Evolutionary conservation across 30 jellyfish, hydroid and myxozoan genomes (phyloP).

Genomic region (Cassiopea andromeda): DNA sequence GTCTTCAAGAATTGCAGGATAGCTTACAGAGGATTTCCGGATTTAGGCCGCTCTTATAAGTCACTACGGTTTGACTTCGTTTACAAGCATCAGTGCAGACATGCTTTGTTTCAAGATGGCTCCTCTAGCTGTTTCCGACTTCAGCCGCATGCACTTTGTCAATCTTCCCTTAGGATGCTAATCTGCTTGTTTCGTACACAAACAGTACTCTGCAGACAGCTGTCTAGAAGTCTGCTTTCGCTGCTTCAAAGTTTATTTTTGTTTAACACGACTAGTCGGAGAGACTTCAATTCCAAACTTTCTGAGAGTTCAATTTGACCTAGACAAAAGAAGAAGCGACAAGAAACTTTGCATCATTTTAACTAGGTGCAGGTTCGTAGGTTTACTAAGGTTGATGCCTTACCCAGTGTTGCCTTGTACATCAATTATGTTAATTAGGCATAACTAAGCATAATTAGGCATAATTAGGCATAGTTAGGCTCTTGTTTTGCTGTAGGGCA

Average conservation of each 20-base stretch:
- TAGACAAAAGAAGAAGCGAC: background rate
- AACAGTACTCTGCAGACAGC: background rate
- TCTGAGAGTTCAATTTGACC: background rate
- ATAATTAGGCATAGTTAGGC: too few species aligned
- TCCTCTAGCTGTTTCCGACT: slow-evolving; percentile 27
- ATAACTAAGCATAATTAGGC: too few species aligned
- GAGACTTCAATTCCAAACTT: background rate
- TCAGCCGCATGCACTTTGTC: background rate
- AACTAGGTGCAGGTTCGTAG: background rate
- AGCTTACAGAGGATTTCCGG: slow-evolving; percentile 74
- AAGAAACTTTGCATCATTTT: background rate
- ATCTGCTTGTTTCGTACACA: slow-evolving; percentile 2
- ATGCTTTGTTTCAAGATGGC: slow-evolving; percentile 22
- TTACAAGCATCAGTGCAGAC: slow-evolving; percentile 31
- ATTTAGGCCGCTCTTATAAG: slow-evolving; percentile 41
- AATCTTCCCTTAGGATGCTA: slow-evolving; percentile 34
- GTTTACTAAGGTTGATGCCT: too few species aligned
- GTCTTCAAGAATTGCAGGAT: background rate
- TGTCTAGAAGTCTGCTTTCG: background rate
- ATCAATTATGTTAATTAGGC: too few species aligned
- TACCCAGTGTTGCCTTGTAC: too few species aligned
- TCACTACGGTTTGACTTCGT: slow-evolving; percentile 35
- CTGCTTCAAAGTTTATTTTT: background rate
- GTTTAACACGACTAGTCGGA: slow-evolving; percentile 3
- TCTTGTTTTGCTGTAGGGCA: too few species aligned